Percentiles rank a stretch among this genome's conserved stretches.
Conservation (phyloP, 1,140 invertebrate genomes). For the Drosophila paulistorum region DNA sequence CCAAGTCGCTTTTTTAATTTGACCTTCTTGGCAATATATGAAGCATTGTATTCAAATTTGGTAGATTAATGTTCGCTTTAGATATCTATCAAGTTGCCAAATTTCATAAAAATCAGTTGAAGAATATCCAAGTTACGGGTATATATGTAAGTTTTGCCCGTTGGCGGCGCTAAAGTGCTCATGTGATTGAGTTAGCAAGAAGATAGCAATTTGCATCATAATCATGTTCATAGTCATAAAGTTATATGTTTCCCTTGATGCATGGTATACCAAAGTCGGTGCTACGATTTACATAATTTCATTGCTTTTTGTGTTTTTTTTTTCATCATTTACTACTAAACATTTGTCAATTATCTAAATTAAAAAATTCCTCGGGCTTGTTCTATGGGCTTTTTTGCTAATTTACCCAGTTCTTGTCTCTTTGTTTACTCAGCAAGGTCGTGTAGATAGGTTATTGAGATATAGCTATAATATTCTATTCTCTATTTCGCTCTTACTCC, state of each 20-base stretch:
- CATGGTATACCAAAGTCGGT: too few relatives aligned
- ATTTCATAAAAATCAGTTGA: too few relatives aligned
- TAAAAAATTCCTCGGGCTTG: conserved; percentile 70
- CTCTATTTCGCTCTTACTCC: background rate
- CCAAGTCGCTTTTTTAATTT: too few relatives aligned
- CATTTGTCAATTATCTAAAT: conserved; percentile 77
- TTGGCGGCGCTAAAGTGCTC: background rate
- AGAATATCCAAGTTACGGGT: too few relatives aligned
- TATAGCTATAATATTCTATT: conserved; percentile 41
- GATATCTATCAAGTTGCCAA: too few relatives aligned
- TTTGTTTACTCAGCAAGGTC: conserved; percentile 63
- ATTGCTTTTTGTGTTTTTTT: background rate
- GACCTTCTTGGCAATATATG: too few relatives aligned
- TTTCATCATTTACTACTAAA: conserved; percentile 34
- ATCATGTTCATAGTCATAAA: too few relatives aligned
- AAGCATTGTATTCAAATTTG: too few relatives aligned
- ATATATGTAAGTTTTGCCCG: background rate
- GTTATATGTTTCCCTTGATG: too few relatives aligned
- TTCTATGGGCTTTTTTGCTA: conserved; percentile 45
- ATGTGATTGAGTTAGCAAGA: too few relatives aligned
- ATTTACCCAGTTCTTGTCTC: conserved; percentile 48
- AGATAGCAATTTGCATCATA: too few relatives aligned
- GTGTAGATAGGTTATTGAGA: conserved; percentile 28
- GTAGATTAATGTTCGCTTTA: too few relatives aligned
- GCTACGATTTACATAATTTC: background rate